Evolutionary conservation across 2,888 invertebrate genomes (phyloP), one percentile per base, ranked within the genome.

Genomic region (Ctenicera cuprea): DNA sequence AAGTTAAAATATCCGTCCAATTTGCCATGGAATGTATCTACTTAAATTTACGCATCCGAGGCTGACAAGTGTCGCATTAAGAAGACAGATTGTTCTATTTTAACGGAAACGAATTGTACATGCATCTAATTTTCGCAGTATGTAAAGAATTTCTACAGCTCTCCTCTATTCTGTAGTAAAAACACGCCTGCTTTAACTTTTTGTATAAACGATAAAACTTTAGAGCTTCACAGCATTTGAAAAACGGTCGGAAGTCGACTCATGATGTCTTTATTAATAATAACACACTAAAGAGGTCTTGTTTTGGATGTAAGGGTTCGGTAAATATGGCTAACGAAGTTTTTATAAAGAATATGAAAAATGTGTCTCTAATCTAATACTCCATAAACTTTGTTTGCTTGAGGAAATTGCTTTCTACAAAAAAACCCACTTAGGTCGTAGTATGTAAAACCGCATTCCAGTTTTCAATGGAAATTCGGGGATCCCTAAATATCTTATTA

Each of bases 361-460:
- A 57, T 57, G 37, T 57, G 57, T 37, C 57, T 57, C 37, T 37
- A 37, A 57, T 37, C 33, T 33, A 30, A 57, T 38, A 18, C 20
- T 11, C 38, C 59, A 59, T 37, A 57, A 57, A 57, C 57, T 14
- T 14, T 57, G 57, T 57, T 57, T 57, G 57, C 57, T 37, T 16
- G 37, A 18, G 37, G 18, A 57, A 57, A 37, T 57, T 57, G 57
- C 37, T 18, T 57, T 26, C 26, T 26, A n/a, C 3, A 52, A 22
- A 52, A 52, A 50, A 11, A 12, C n/a, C 50, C 26, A 52, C 12
- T 14, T 30, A 30, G n/a, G 12, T 52, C 30, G 22, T 18, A 52
- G 26, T 12, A n/a, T 30, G n/a, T 52, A 30, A 52, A 52, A 20
- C 12, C 12, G 26, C 26, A 52, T 52, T 22, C 20, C 22, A 26